These are phyloP conservation scores for Hirundichthys speculiger DNA, from an alignment of 2,113 vertebrate species.

Conservation along the genomic window DNA sequence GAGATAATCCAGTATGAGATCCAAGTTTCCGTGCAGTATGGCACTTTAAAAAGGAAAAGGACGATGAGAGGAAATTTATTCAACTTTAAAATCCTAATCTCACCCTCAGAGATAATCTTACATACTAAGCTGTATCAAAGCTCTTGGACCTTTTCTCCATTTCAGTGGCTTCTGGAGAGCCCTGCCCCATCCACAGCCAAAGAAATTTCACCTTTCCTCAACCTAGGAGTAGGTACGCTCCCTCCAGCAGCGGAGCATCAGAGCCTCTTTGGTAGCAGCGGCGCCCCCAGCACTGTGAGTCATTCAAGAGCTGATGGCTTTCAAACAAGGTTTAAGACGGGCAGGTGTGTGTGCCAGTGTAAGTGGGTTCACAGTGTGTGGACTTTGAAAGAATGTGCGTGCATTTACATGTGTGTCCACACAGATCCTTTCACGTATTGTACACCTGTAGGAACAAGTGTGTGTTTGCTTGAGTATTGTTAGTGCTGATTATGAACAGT, in stretches of 20 bases:
- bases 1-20: neutral
- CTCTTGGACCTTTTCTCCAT: conserved; percentile 34
- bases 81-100: conserved; percentile 51
- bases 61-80: too few relatives aligned
- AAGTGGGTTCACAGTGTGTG: conserved; percentile 46
- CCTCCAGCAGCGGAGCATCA: conserved; percentile 37
- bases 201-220: conserved; percentile 34
- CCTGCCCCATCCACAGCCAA: too few relatives aligned
- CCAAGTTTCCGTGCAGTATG: conserved; percentile 21
- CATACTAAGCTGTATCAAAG: conserved; percentile 56
- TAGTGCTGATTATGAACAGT: conserved; percentile 36
- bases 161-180: conserved; percentile 42
- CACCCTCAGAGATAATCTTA: conserved; percentile 51
- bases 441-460: conserved; percentile 60
- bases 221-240: conserved; percentile 10
- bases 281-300: conserved; percentile 48
- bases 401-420: conserved; percentile 37
- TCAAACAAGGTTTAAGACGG: conserved; percentile 59
- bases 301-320: conserved; percentile 56
- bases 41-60: too few relatives aligned
- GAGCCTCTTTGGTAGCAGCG: conserved; percentile 42
- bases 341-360: conserved; percentile 56
- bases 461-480: conserved; percentile 37
- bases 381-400: conserved; percentile 36
- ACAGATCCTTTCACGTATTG: conserved; percentile 24